Evolutionary conservation across 2,888 invertebrate species (phyloP).

Genomic region (Allophyes oxyacanthae): DNA sequence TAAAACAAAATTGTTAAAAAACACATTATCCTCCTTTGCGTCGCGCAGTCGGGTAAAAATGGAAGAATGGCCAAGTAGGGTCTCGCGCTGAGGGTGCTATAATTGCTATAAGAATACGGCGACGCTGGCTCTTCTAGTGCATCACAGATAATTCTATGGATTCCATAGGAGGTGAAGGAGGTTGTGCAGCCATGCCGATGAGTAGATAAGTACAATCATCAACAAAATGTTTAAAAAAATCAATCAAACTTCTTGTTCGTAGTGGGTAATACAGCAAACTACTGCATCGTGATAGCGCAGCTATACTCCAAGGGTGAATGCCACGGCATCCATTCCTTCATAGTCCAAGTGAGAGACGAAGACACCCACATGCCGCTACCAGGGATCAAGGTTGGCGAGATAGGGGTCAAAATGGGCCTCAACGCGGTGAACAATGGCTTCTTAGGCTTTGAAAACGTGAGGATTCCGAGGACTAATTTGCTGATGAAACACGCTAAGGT

Average conservation of each 20-base stretch:
- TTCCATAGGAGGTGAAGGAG: too few species aligned
- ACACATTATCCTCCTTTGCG: too few species aligned
- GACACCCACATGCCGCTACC: constrained; percentile 95
- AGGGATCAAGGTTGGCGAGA: constrained; percentile 97
- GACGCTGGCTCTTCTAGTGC: too few species aligned
- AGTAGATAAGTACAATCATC: too few species aligned
- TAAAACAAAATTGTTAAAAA: too few species aligned
- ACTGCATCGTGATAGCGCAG: constrained; percentile 97
- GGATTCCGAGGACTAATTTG: constrained; percentile 96
- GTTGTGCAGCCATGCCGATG: too few species aligned
- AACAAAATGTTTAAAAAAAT: too few species aligned
- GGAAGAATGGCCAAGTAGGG: too few species aligned
- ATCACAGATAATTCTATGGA: too few species aligned
- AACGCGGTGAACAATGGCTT: constrained; percentile 97
- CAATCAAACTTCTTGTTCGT: constrained; percentile 40
- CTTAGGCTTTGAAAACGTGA: constrained; percentile 94
- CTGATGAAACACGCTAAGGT: constrained; percentile 98
- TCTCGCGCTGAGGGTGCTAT: too few species aligned
- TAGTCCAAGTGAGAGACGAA: constrained; percentile 96
- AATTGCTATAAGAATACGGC: too few species aligned
- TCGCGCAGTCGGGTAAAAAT: too few species aligned
- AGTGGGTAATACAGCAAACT: constrained; percentile 98
- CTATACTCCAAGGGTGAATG: constrained; percentile 94
- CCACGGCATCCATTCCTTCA: constrained; percentile 97
- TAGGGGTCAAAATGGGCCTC: constrained; percentile 97